phyloP scores from a whole-genome alignment of 2,113 vertebrate species.

The Phocoena phocoena region DNA sequence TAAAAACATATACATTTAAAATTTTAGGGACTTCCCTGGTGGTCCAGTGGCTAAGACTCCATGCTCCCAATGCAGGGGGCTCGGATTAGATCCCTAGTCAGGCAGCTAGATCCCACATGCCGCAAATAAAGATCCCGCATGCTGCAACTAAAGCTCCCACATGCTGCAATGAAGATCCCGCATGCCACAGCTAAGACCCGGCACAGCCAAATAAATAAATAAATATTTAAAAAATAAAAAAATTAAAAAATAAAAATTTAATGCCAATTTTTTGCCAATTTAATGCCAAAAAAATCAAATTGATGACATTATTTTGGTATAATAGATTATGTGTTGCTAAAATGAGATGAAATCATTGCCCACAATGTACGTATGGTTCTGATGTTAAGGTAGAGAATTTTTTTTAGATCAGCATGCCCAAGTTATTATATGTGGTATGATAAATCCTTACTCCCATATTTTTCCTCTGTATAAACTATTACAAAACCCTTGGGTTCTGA shows the following conservation, averaged over 20 bases:
- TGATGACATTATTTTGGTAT: neutral
- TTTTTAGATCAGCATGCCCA: neutral
- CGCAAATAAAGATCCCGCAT: too few species aligned
- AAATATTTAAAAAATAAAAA: too few species aligned
- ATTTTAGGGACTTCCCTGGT: neutral
- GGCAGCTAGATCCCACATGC: too few species aligned
- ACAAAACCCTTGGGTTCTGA: neutral
- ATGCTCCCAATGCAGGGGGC: too few species aligned
- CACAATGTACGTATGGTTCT: neutral
- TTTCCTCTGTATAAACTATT: neutral
- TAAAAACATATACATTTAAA: neutral
- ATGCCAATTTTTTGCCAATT: neutral
- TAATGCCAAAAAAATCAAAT: neutral
- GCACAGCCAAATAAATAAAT: too few species aligned
- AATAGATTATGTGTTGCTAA: neutral
- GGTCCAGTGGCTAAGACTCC: too few species aligned
- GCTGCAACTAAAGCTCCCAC: too few species aligned
- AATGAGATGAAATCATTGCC: neutral
- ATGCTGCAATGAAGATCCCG: too few species aligned
- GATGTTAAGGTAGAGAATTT: neutral
- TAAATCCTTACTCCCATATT: neutral
- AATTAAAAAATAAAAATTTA: neutral
- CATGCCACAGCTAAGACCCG: too few species aligned
- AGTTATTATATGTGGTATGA: neutral
- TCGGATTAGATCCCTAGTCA: too few species aligned